Percentiles rank a stretch among this genome's conserved stretches.
Evolutionary conservation across 2,797 vertebrate genomes (phyloP).

Genomic region (Argya squamiceps): DNA sequence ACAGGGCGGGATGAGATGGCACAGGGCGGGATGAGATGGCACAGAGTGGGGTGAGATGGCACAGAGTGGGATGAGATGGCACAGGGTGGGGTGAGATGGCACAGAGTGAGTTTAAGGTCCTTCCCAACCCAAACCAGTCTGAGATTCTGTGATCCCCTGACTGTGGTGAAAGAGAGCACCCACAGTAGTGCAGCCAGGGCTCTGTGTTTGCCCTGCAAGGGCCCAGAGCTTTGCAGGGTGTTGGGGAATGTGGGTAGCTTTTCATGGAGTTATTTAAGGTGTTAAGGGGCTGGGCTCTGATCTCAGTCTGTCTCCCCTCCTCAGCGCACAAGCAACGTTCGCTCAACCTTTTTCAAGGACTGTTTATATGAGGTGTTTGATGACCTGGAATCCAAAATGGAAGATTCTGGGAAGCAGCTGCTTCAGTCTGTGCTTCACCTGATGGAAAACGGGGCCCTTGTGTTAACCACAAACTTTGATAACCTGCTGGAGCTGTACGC

Average conservation of each 20-base stretch:
- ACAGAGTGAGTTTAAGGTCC: neutral
- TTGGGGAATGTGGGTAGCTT: rapidly evolving
- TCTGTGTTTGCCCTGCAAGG: neutral
- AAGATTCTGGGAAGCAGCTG: slow-evolving; percentile 91
- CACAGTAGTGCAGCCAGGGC: neutral
- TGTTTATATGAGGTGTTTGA: slow-evolving; percentile 97
- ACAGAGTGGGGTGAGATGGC: neutral
- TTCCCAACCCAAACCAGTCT: neutral
- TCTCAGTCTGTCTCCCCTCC: neutral
- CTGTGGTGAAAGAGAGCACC: neutral
- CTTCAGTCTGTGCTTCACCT: slow-evolving; percentile 91
- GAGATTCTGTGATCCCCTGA: neutral
- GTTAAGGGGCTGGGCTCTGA: neutral
- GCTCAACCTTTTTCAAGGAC: slow-evolving; percentile 97
- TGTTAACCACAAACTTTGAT: slow-evolving; percentile 96
- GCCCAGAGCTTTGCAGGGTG: neutral
- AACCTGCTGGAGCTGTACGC: slow-evolving; percentile 94
- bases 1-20: no score
- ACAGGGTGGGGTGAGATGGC: neutral
- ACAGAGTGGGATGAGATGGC: neutral
- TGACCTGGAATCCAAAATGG: slow-evolving; percentile 94
- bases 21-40: no score
- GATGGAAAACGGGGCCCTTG: slow-evolving; percentile 93
- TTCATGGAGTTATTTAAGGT: rapidly evolving
- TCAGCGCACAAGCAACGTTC: slow-evolving; percentile 92